Base-by-base conservation (phyloP, 2,888 invertebrate species). In the Dastarcus helophoroides region DNA sequence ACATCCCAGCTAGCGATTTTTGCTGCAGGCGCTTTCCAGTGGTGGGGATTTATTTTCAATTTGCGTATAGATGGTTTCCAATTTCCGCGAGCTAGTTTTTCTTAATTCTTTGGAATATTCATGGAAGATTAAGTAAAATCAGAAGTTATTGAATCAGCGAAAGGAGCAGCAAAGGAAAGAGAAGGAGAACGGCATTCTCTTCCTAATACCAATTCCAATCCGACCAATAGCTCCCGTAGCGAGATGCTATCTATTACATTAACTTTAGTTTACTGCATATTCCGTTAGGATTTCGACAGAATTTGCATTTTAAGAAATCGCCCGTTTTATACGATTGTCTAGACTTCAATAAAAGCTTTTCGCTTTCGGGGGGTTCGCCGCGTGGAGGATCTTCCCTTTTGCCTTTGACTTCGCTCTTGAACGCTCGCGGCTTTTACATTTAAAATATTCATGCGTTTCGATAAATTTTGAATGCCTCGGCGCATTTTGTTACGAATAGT, bases 221-320 rank as follows among this genome's bases (percentile, higher is more conserved):
- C 40, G 28, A 47, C 45, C 47, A 47, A 50, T 50, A 49, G 48
- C 44, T 41, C 39, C 43, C 44, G 36, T 41, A 15, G 35, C 33
- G 40, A 44, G 51, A 50, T 51, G 50, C 44, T 42, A 51, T 51
- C 50, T 51, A 50, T 51, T 46, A 49, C 47, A 48, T 51, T 51
- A 51, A 51, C 46, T 48, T 46, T 44, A 46, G 48, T 50, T 51
- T 48, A 50, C 49, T 50, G 47, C 48, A 48, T 50, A 47, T 48
- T 48, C 48, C 48, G 46, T 41, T 38, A 44, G 47, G 48, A 48
- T 44, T 44, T 41, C 43, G 39, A 39, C 36, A 37, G 44, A 39
- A 50, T 48, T 48, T 48, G 46, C 47, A 50, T 50, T 48, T 48
- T 45, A 46, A 47, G 45, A 42, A 37, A 35, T 28, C 32, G 38